A percentile compares a stretch with the other conserved stretches of the same genome.
These are phyloP conservation scores for Anodontia alba DNA, from an alignment of 2,888 invertebrate species.

Conservation along the genomic window DNA sequence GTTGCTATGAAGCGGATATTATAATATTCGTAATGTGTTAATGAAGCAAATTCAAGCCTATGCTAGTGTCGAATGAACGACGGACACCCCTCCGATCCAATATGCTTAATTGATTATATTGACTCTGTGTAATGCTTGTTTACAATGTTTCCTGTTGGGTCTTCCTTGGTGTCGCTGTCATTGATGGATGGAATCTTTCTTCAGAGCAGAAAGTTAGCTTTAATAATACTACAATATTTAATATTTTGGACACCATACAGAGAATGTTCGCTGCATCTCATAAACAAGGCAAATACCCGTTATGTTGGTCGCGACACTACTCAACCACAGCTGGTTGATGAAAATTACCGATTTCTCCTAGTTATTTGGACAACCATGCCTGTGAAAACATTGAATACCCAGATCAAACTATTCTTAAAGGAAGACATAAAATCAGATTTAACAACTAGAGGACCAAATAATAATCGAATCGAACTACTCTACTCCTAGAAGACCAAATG, in stretches of 20 bases:
- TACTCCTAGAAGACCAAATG: no score
- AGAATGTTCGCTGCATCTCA: not conserved
- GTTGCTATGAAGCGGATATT: no score
- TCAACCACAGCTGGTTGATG: no score
- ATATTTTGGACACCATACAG: not conserved
- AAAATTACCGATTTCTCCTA: no score
- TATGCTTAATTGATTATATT: constrained; percentile 2
- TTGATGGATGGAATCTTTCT: not conserved
- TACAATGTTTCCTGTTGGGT: not conserved
- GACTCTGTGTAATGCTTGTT: constrained; percentile 6
- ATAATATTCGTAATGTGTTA: no score
- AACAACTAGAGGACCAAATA: no score
- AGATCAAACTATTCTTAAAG: no score
- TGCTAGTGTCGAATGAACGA: not conserved
- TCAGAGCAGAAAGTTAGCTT: not conserved
- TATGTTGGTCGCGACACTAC: not conserved
- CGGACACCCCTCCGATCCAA: not conserved
- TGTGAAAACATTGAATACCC: no score
- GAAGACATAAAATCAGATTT: no score
- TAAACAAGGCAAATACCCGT: not conserved
- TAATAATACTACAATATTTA: constrained; percentile 2
- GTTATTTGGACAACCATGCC: no score
- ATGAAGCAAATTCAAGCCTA: no score
- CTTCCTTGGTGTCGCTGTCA: not conserved
- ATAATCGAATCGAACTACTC: no score